phyloP scores from a whole-genome alignment of 2,888 invertebrate species.

The Corbicula japonica region DNA sequence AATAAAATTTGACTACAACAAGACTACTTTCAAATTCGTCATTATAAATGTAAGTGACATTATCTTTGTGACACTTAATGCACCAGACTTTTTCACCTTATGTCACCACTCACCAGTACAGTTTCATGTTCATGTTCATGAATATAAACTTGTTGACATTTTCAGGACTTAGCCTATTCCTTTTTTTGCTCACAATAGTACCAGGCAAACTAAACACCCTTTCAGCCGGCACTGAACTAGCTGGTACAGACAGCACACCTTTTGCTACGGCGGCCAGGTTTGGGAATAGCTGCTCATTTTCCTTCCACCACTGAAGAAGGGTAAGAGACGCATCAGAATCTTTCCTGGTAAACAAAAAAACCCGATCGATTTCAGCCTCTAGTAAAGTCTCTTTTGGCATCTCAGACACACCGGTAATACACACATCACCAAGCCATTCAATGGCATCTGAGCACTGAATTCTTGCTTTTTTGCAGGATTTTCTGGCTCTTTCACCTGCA shows the following conservation, averaged over 20 bases:
- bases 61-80: no score
- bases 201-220: constrained; percentile 23
- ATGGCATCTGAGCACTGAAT: not conserved
- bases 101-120: constrained; percentile 6
- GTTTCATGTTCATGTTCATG: not conserved
- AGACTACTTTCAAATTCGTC: no score
- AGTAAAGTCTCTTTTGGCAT: not conserved
- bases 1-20: no score
- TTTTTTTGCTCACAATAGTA: constrained; percentile 10
- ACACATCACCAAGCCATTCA: constrained; percentile 9
- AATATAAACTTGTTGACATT: constrained; percentile 1
- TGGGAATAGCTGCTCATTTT: constrained; percentile 14
- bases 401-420: not conserved
- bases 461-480: not conserved
- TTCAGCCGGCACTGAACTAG: constrained; percentile 18
- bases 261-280: constrained; percentile 11
- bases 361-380: not conserved
- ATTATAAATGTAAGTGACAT: no score
- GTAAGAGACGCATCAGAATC: not conserved
- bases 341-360: not conserved
- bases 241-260: constrained; percentile 15
- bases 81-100: no score
- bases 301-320: constrained; percentile 33
- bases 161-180: not conserved
- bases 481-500: not conserved